Evolutionary conservation across 2,113 vertebrate genomes (phyloP), one percentile per base, ranked within the genome.

Genomic region (Siniperca chuatsi): DNA sequence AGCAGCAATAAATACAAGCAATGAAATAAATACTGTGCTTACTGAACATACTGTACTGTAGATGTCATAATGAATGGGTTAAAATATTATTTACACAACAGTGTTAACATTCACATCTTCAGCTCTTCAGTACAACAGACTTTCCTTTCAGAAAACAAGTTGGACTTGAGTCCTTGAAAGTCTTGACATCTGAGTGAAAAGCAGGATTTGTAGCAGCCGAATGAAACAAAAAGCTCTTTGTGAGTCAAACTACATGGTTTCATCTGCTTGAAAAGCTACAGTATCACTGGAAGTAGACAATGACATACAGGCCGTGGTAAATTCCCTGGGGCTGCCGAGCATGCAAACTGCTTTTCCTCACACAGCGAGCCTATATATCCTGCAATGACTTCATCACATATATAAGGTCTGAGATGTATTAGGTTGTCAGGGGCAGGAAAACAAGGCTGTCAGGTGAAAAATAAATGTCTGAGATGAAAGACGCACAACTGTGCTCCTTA

Each of bases 341-440:
- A 86, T 75, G 79, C 78, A 77, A 76, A 83, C 92, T 84, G 88
- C 82, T 92, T 90, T 87, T 68, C 76, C 85, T 84, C 82, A 77
- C 85, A 18, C 57, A 54, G 81, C 55, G 9, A 54, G 72, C 81
- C 62, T 40, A 91, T 90, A 90, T 54, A 88, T 93, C 89, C 90
- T 15, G 44, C 12, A 4, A 73, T 89, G 93, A 93, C 85, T 89
- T 91, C 88, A 92, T 90, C 90, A 74, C 81, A 68, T 79, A 35
- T 58, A 75, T 9, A 9, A 4, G 18, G 75, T 9, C 79, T 60
- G 33, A 91, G 90, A 91, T 78, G 70, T 75, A 92, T 90, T 25
- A 64, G 81, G 58, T 37, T 90, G 86, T 91, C 90, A 81, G 84
- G 58, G 66, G 79, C 67, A 75, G 88, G 87, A 86, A 88, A 90